These are phyloP conservation scores for Nemurella pictetii DNA, from an alignment of 2,888 invertebrate species.

Conservation along the genomic window DNA sequence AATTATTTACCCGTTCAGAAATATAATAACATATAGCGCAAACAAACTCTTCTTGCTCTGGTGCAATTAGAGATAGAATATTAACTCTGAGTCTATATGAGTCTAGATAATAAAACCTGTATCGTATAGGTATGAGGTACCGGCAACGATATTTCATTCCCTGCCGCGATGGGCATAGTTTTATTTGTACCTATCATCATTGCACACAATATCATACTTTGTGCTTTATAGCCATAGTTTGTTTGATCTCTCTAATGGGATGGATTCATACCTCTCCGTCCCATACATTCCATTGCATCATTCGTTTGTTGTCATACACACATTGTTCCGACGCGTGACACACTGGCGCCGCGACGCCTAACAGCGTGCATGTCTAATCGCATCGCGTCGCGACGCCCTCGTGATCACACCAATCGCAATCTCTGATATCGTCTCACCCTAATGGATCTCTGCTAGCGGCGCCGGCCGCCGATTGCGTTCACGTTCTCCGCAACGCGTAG, in stretches of 20 bases:
- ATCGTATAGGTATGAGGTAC: too few species aligned
- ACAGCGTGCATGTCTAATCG: neutral
- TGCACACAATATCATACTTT: too few species aligned
- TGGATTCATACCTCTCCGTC: neutral
- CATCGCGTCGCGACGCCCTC: neutral
- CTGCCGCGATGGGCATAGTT: too few species aligned
- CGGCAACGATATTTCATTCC: too few species aligned
- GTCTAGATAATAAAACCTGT: neutral
- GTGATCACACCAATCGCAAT: too few species aligned
- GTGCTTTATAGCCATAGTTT: too few species aligned
- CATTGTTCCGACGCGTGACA: neutral
- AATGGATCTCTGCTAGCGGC: neutral
- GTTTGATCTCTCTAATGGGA: neutral
- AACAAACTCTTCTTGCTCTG: neutral
- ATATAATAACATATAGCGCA: neutral
- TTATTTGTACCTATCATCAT: too few species aligned
- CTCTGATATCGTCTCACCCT: too few species aligned
- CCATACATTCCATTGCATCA: too few species aligned
- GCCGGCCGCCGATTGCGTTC: neutral
- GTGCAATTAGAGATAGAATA: too few species aligned
- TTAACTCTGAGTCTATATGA: too few species aligned
- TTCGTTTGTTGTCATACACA: neutral
- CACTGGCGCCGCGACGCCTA: neutral
- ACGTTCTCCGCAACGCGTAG: neutral
- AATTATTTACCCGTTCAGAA: neutral